Evolutionary conservation across 1,140 invertebrate genomes (phyloP).

Genomic region (Glomeris maerens): DNA sequence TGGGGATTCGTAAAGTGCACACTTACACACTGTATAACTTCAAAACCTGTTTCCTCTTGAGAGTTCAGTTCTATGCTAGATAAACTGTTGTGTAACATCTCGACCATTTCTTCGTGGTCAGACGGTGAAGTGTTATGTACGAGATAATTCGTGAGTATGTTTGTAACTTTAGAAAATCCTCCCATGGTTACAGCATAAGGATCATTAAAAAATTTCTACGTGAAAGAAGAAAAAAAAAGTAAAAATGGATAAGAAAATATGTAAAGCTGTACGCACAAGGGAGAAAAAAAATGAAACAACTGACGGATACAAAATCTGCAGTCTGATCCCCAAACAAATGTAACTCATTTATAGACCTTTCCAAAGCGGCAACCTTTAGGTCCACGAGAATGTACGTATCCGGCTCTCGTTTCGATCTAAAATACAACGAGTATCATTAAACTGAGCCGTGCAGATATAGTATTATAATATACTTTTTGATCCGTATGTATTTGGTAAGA

Average conservation of each 20-base stretch:
- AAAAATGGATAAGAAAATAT: constrained; percentile 54
- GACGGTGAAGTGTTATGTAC: constrained; percentile 3
- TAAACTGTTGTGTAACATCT: constrained; percentile 39
- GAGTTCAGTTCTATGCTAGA: constrained; percentile 34
- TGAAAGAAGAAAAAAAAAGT: constrained; percentile 27
- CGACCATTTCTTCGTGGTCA: constrained; percentile 39
- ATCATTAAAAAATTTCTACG: constrained; percentile 39
- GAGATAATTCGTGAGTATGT: constrained; percentile 39
- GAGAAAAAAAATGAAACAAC: constrained; percentile 9
- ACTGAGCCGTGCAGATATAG: constrained; percentile 6
- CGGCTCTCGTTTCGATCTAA: constrained; percentile 50
- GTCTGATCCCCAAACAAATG: constrained; percentile 56
- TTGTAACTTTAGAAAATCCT: constrained; percentile 68
- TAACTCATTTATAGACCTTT: constrained; percentile 69
- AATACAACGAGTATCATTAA: constrained; percentile 17
- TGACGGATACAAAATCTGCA: constrained; percentile 12
- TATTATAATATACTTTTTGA: constrained; percentile 29
- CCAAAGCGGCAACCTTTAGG: constrained; percentile 48
- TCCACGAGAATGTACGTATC: constrained; percentile 54
- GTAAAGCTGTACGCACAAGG: constrained; percentile 43
- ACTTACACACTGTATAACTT: constrained; percentile 26
- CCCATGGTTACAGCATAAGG: constrained; percentile 65
- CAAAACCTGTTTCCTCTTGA: constrained; percentile 33
- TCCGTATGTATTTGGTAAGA: constrained; percentile 31
- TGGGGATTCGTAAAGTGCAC: constrained; percentile 2